Percentiles rank a stretch among this genome's conserved stretches.
Conservation (phyloP, 2,797 vertebrate genomes). For the Cossypha heuglini region DNA sequence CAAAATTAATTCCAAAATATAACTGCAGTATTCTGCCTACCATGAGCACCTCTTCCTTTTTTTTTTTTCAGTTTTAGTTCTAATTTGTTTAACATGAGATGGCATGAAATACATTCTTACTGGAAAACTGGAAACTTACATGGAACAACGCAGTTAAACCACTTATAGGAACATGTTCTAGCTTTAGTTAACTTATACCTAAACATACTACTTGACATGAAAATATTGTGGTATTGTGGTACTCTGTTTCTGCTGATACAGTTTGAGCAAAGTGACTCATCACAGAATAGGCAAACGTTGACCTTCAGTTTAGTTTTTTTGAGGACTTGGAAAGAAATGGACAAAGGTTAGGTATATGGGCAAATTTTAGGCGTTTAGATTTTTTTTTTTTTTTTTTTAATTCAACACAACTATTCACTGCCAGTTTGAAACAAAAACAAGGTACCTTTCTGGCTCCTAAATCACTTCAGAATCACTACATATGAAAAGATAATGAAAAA, state of each 20-base stretch:
- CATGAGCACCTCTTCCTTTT: conserved; percentile 1
- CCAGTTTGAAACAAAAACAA: neutral
- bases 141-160: conserved; percentile 28
- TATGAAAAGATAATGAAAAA: neutral
- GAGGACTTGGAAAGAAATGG: neutral
- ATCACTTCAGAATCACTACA: neutral
- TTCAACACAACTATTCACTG: neutral
- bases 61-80: neutral
- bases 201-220: neutral
- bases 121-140: conserved; percentile 39
- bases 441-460: neutral
- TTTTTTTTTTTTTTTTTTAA: neutral
- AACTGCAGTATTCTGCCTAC: conserved; percentile 27
- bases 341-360: neutral
- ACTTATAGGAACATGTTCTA: conserved; percentile 64
- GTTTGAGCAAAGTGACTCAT: neutral
- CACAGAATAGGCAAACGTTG: neutral
- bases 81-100: conserved; percentile 43
- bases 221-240: neutral
- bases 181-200: neutral
- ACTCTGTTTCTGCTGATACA: neutral
- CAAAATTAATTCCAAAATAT: conserved; percentile 32
- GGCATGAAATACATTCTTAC: conserved; percentile 44
- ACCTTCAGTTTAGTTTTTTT: neutral
- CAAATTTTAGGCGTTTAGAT: neutral